These are phyloP conservation scores for Poecilia picta DNA, from an alignment of 2,797 vertebrate genomes.

Conservation along the genomic window DNA sequence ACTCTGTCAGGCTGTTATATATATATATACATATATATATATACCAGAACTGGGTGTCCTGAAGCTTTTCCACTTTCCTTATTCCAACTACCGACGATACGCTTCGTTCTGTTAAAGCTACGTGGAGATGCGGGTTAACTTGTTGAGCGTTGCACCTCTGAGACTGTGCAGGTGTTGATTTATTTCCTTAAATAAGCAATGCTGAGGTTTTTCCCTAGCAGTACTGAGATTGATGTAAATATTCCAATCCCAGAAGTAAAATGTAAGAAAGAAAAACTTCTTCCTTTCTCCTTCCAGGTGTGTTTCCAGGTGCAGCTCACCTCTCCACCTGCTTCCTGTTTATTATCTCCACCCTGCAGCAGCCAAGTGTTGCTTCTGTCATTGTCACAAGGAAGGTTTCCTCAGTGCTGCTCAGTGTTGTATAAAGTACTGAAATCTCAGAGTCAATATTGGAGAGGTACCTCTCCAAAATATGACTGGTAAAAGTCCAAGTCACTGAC, in stretches of 20 bases:
- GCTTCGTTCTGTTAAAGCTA: background rate
- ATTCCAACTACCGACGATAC: slow-evolving; percentile 5
- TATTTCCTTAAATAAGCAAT: background rate
- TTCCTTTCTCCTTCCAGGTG: background rate
- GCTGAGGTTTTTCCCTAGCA: background rate
- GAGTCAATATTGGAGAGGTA: no score
- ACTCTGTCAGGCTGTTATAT: slow-evolving; percentile 10
- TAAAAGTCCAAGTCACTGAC: no score
- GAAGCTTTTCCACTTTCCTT: slow-evolving; percentile 19
- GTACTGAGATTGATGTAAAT: background rate
- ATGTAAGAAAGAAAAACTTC: background rate
- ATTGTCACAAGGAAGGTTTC: background rate
- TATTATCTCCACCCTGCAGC: background rate
- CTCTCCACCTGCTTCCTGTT: slow-evolving; percentile 5
- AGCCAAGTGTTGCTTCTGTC: background rate
- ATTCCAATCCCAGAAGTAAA: background rate
- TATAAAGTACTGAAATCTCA: no score
- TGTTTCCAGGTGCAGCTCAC: background rate
- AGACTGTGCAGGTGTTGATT: background rate
- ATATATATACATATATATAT: no score
- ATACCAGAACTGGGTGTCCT: slow-evolving; percentile 29
- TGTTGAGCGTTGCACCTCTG: slow-evolving; percentile 1
- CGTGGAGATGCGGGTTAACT: slow-evolving; percentile 15
- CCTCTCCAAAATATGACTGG: no score
- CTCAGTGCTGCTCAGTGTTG: background rate